Evolutionary conservation across 2,797 vertebrate genomes (phyloP).

Genomic region (Acanthurus lineatus): DNA sequence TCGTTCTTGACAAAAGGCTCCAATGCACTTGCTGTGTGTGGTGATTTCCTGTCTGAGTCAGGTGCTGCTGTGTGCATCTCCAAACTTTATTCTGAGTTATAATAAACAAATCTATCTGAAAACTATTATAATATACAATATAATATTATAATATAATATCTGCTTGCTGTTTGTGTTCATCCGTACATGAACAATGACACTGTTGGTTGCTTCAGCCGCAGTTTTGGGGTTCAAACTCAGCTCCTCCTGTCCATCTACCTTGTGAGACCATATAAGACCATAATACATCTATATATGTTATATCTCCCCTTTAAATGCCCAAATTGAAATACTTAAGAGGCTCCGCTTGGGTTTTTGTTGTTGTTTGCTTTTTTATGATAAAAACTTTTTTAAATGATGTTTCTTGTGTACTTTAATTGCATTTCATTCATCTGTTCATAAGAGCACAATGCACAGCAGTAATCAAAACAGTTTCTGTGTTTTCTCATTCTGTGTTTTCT

Average conservation of each 20-base stretch:
- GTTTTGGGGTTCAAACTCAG: not conserved
- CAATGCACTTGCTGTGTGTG: not conserved
- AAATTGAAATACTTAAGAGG: not conserved
- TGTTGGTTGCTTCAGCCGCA: not conserved
- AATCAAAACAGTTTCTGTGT: not conserved
- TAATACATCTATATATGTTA: too few relatives aligned
- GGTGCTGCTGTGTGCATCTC: slow-evolving; percentile 13
- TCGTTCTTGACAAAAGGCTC: not conserved
- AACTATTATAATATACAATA: too few relatives aligned
- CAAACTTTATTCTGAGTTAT: not conserved
- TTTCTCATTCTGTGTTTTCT: not conserved
- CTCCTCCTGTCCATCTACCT: not conserved
- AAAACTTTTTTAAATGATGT: not conserved
- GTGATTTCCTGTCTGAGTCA: slow-evolving; percentile 14
- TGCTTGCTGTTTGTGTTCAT: not conserved
- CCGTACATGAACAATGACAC: too few relatives aligned
- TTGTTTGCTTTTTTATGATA: not conserved
- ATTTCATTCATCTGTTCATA: too few relatives aligned
- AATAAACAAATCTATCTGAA: not conserved
- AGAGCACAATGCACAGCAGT: not conserved
- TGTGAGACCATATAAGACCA: not conserved
- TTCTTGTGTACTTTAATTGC: not conserved
- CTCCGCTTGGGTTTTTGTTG: not conserved
- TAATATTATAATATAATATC: too few relatives aligned
- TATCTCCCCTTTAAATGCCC: too few relatives aligned